These are phyloP conservation scores for Cephus nigrinus DNA, from an alignment of 2,888 invertebrate genomes.

Conservation along the genomic window DNA sequence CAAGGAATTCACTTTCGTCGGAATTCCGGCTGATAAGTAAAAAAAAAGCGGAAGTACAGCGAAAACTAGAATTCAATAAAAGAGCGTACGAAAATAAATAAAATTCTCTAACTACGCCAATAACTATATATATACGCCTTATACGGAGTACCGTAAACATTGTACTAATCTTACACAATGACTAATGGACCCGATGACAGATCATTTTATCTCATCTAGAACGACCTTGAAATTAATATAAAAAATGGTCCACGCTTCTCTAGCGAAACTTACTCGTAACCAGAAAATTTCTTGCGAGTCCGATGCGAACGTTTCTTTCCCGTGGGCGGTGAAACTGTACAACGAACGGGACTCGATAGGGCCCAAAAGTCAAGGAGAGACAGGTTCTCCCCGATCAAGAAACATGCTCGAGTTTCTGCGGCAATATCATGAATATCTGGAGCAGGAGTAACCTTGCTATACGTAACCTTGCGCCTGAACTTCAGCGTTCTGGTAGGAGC, in stretches of 20 bases:
- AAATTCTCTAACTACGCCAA: background rate
- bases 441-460: conserved; percentile 54
- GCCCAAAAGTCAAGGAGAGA: background rate
- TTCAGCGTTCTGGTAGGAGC: conserved; percentile 36
- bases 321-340: background rate
- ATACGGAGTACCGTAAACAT: background rate
- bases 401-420: background rate
- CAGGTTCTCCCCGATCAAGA: background rate
- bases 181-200: background rate
- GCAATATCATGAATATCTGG: conserved; percentile 29
- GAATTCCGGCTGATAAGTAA: background rate
- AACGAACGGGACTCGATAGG: background rate
- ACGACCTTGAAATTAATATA: background rate
- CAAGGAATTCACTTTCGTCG: conserved; percentile 46
- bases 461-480: conserved; percentile 62
- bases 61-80: background rate
- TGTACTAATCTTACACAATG: background rate
- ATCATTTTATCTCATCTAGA: background rate
- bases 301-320: background rate
- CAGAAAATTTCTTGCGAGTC: background rate
- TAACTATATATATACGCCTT: background rate
- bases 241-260: background rate
- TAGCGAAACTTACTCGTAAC: background rate
- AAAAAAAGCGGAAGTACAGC: background rate
- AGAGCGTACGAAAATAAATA: background rate